A percentile compares a stretch with the other conserved stretches of the same genome.
phyloP scores from a whole-genome alignment of 2,797 vertebrate species.

The Anisognathus igniventris region DNA sequence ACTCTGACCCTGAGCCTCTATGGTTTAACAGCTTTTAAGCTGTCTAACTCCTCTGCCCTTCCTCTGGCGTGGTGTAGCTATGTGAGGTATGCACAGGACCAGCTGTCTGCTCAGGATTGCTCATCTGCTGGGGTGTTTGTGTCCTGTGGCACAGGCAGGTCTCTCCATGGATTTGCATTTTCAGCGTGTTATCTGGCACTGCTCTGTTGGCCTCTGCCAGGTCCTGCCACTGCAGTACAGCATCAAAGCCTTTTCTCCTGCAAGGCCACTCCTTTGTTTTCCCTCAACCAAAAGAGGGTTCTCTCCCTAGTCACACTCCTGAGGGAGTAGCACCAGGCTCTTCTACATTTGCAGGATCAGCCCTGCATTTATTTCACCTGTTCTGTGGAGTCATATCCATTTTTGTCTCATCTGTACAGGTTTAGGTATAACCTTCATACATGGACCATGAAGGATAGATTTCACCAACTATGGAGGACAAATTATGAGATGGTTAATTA shows the following conservation, averaged over 20 bases:
- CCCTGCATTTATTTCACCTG: not conserved
- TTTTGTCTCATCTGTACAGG: not conserved
- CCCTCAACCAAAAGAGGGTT: not conserved
- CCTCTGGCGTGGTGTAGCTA: not conserved
- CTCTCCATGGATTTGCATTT: rapidly evolving
- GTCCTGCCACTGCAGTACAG: not conserved
- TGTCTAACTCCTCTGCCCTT: not conserved
- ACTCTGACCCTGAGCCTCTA: not conserved
- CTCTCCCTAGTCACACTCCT: not conserved
- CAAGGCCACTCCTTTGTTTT: not conserved
- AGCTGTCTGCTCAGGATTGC: not conserved
- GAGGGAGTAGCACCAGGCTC: not conserved
- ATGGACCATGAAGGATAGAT: not conserved
- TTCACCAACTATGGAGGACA: not conserved
- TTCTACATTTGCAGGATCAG: not conserved
- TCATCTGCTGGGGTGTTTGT: not conserved
- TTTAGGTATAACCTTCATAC: not conserved
- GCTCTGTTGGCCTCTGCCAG: not conserved
- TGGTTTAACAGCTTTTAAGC: not conserved
- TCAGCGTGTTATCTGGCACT: not conserved
- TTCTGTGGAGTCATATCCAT: not conserved
- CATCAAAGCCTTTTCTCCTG: not conserved
- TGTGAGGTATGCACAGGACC: not conserved
- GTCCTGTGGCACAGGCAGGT: not conserved
- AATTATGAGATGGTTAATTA: not conserved